Base-by-base conservation (phyloP, 2,113 vertebrate genomes). In the sheep (Ovis aries) region DNA sequence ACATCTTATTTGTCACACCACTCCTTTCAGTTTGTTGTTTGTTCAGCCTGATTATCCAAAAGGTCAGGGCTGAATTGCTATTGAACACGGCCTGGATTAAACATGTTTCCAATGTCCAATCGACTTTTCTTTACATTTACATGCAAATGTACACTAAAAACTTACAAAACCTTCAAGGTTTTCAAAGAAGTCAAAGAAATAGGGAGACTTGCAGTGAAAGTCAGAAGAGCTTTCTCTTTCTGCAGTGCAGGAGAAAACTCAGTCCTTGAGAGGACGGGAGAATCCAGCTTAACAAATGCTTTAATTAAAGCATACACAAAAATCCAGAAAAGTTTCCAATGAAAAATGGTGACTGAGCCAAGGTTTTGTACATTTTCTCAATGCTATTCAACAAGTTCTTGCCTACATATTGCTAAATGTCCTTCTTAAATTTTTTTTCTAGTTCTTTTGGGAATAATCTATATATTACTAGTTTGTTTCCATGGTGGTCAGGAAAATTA, bases 91-190 rank as follows among this genome's bases (percentile, higher is more conserved):
- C 16, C 59, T 95, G 45, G 23, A 77, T 55, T 80, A 92, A 88
- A 59, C 93, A 77, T 59, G 14, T 67, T 84, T 88, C 43, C 67
- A 94, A 48, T 40, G 89, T 6, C 16, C 45, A 50, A 12, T 0
- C 71, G 14, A 84, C 13, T 43, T 43, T 64, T 50, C 31, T 87
- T 82, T 83, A 55, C 23, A 6, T 8, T 40, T 45, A 81, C n/a
- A 25, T 17, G 78, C 94, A 98, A 98, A 98, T 93, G 96, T 40
- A 92, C 94, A 92, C 93, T 94, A 88, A 93, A 88, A 90, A 95
- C 90, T 95, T 98, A 96, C 90, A 57, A 60, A 87, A 53, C n/a
- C 43, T 25, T 96, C 17, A 50, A 71, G 17, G 59, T 74, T 40
- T 40, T 74, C n/a, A 74, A 86, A 40, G 50, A 82, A 84, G 83